Base-by-base conservation (phyloP, 2,113 vertebrate species). In the Trichechus manatus region DNA sequence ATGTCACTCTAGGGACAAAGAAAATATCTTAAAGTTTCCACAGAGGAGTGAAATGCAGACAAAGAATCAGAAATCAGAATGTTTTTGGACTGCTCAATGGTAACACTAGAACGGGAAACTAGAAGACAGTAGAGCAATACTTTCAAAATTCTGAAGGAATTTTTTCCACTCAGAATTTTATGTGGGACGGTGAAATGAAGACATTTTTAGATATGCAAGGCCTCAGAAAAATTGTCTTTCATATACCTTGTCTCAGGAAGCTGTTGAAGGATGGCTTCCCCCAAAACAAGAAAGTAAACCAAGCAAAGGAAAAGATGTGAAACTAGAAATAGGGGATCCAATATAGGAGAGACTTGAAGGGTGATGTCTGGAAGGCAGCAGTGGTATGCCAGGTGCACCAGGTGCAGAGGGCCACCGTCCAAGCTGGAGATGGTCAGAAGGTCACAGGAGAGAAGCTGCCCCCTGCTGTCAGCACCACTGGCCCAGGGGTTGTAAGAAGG, bases 371-470 rank as follows among this genome's bases (percentile, higher is more conserved):
- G 23, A 66, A 61, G 75, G n/a, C 33, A 50, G 61, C 0, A 0
- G 25, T 15, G 14, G 53, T 13, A 56, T 13, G 53, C 53, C 53
- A 56, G 14, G 53, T 27, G 11, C 3, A 0, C 39, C 9, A 4
- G 7, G 29, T 0, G 0, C 13, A 29, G 33, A 82, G 50, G 31
- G 15, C 0, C 0, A 9, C 61, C 33, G 27, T 64, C 27, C 1
- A 11, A 68, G 5, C 25, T 4, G 29, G 19, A 44, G 68, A 66
- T 8, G 42, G 44, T 44, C 75, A 53, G 81, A 25, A 50, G 13
- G 27, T 8, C 1, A 1, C 39, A 68, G 63, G 22, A 15, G 6
- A 14, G 15, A 39, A 19, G 36, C 20, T 42, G 42, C 9, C 14
- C 22, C 36, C 20, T 59, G 22, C 6, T 79, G 2, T 64, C 23